Percentiles rank a stretch among this genome's conserved stretches.
Conservation (phyloP, 1,140 invertebrate species). For the Brachionus calyciflorus region DNA sequence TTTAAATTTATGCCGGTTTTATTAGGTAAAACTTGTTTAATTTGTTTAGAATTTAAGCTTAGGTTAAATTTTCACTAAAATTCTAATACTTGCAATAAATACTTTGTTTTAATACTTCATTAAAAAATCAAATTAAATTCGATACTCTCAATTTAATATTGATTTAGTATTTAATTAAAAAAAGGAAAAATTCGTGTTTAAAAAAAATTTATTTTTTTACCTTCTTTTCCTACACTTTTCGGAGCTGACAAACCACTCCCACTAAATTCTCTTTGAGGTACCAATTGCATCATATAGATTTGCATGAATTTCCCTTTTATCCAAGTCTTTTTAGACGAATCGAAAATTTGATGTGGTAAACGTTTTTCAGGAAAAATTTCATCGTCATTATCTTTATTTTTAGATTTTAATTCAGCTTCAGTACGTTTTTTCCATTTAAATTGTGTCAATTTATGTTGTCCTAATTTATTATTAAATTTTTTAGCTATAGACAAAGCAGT, state of each 20-base stretch:
- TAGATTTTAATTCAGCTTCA: conserved; percentile 30
- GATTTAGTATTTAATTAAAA: too few relatives aligned
- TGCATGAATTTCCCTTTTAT: conserved; percentile 44
- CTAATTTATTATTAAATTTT: conserved; percentile 45
- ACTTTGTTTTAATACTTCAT: too few relatives aligned
- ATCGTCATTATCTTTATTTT: conserved; percentile 25
- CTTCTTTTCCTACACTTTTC: conserved; percentile 38
- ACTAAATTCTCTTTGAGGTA: conserved; percentile 34
- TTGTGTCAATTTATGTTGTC: conserved; percentile 33
- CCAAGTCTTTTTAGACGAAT: conserved; percentile 46
- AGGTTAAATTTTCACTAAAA: too few relatives aligned
- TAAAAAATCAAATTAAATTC: too few relatives aligned
- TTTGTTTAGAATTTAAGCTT: too few relatives aligned
- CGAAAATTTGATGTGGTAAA: conserved; percentile 44
- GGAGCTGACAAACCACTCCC: conserved; percentile 36
- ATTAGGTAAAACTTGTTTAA: too few relatives aligned
- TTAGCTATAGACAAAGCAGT: conserved; percentile 35
- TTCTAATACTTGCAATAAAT: too few relatives aligned
- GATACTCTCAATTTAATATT: too few relatives aligned
- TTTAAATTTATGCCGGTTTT: too few relatives aligned
- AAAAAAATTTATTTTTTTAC: background rate
- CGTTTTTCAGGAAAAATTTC: conserved; percentile 25
- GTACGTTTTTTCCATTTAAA: conserved; percentile 44
- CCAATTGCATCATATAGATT: conserved; percentile 44
- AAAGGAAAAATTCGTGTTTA: too few relatives aligned